These are phyloP conservation scores for Pyrocephalus nanus DNA, from an alignment of 2,797 vertebrate species.

Conservation along the genomic window DNA sequence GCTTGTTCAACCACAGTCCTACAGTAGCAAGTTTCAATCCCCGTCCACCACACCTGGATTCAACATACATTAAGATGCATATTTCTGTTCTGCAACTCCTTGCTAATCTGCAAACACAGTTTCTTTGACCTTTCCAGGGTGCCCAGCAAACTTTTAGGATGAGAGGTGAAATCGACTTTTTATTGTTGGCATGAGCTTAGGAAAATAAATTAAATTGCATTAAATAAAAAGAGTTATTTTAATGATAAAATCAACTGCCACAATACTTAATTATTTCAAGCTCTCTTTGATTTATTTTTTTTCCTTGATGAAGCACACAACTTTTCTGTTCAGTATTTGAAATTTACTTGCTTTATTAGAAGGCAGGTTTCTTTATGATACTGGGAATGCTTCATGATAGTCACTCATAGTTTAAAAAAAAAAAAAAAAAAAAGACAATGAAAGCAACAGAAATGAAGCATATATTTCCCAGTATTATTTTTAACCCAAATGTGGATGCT, in stretches of 20 bases:
- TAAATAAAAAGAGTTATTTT: neutral
- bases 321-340: neutral
- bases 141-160: neutral
- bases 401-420: neutral
- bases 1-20: neutral
- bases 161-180: neutral
- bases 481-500: neutral
- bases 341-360: neutral
- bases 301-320: neutral
- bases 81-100: neutral
- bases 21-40: neutral
- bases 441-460: neutral
- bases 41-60: neutral
- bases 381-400: neutral
- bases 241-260: neutral
- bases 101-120: neutral
- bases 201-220: neutral
- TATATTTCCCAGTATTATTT: neutral
- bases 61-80: neutral
- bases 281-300: neutral
- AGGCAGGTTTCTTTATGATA: neutral
- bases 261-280: neutral
- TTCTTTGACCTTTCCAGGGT: neutral
- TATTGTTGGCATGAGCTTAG: neutral
- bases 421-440: neutral